phyloP scores from a whole-genome alignment of 2,797 vertebrate species.

The Coregonus ussuriensis region DNA sequence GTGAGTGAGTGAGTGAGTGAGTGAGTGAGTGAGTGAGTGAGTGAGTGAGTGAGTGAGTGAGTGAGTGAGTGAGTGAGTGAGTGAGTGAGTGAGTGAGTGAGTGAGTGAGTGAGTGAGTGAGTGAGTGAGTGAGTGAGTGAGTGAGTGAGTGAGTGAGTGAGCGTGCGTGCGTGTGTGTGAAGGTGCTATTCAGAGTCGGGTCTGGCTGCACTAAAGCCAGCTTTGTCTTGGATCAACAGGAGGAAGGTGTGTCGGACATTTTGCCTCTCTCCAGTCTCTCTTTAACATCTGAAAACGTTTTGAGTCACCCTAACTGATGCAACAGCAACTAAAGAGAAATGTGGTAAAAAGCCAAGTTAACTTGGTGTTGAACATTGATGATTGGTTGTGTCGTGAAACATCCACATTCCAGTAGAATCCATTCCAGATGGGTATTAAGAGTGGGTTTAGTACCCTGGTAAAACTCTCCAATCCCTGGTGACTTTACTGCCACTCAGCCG shows the following conservation, averaged over 20 bases:
- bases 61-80: no score
- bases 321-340: background rate
- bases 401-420: conserved; percentile 67
- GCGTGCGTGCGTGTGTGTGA: no score
- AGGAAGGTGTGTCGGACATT: background rate
- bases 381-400: conserved; percentile 58
- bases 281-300: background rate
- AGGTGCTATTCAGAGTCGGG: background rate
- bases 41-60: no score
- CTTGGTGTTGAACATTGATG: conserved; percentile 37
- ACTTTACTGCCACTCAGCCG: conserved; percentile 62
- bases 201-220: background rate
- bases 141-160: no score
- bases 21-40: no score
- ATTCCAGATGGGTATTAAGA: conserved; percentile 71
- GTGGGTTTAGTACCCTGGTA: conserved; percentile 65
- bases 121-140: no score
- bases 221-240: conserved; percentile 5
- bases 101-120: no score
- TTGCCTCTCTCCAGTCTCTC: background rate
- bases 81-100: no score
- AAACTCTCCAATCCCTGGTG: conserved; percentile 65
- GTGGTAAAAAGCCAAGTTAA: background rate
- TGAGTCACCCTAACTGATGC: no score
- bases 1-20: no score